Percentiles rank a stretch among this genome's conserved stretches.
Evolutionary conservation across 2,113 vertebrate species (phyloP).

Genomic region (Alethe diademata): DNA sequence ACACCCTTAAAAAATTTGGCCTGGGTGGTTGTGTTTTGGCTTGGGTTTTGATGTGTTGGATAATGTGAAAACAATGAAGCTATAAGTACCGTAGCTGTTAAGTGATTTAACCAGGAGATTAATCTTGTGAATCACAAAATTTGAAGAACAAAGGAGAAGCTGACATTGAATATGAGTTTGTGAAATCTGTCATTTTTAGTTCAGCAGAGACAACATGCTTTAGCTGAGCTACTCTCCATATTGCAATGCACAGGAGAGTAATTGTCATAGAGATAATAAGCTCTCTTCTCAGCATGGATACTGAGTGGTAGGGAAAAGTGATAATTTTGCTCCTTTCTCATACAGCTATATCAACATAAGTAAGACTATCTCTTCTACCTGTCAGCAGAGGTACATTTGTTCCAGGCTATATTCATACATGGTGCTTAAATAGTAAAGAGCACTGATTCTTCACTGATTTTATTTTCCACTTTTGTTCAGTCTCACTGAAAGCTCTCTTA

Average conservation of each 20-base stretch:
- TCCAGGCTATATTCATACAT: background rate
- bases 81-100: background rate
- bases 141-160: constrained; percentile 44
- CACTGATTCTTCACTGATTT: background rate
- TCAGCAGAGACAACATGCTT: constrained; percentile 6
- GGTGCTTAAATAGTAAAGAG: background rate
- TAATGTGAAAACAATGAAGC: constrained; percentile 30
- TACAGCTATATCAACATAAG: constrained; percentile 3
- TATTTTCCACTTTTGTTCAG: background rate
- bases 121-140: background rate
- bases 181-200: constrained; percentile 48
- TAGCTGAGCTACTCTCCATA: constrained; percentile 15
- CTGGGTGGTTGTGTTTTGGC: background rate
- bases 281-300: constrained; percentile 14
- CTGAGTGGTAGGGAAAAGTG: constrained; percentile 5
- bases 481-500: background rate
- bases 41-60: constrained; percentile 10
- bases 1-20: background rate
- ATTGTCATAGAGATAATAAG: constrained; percentile 32
- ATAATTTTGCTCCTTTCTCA: constrained; percentile 40
- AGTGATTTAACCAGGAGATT: constrained; percentile 31
- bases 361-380: background rate
- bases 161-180: background rate
- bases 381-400: background rate
- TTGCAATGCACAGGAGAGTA: constrained; percentile 44